Base-by-base conservation (phyloP, 2,888 invertebrate species). In the Agrilus biguttatus region DNA sequence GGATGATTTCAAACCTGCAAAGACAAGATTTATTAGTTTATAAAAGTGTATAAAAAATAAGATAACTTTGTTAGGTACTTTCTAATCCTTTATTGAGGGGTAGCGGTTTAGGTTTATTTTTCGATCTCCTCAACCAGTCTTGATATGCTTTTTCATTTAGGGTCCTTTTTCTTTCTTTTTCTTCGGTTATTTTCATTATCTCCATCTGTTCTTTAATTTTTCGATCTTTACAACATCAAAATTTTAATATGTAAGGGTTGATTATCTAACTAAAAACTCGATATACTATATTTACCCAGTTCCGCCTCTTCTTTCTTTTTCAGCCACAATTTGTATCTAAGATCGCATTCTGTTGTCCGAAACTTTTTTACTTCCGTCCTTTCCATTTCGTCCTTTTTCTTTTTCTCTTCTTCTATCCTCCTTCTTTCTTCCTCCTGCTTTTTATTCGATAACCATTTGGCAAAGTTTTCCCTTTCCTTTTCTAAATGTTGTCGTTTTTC, bases 51-150 rank as follows among this genome's bases (percentile, higher is more conserved):
- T 8, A 10, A 28, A 28, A 28, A 8, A 5, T 28, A 2, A 10
- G 84, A 77, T 56, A 83, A 86, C 6, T 28, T 10, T 28, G 10
- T 67, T 55, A n/a, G n/a, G n/a, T n/a, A 77, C 78, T 75, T 48
- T 78, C 72, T 55, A 70, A 72, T 41, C 72, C 80, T 57, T 71
- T 73, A 64, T 75, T 79, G 51, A 67, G 70, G 45, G 70, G 78
- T 37, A 75, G 73, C 1, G 80, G 80, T 52, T 72, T 69, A 0
- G 77, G 78, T 49, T 73, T 75, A 50, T 72, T 70, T 63, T 74
- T 77, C 48, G 79, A 73, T 35, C 68, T 72, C 43, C 74, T 68
- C 46, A 75, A 61, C 80, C 80, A 80, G 50, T 73, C 71, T 33
- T 72, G 66, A 53, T 75, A 80, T 1, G 80, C 80, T 37, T 65